Evolutionary conservation across 2,888 invertebrate species (phyloP), one percentile per base, ranked within the genome.

Genomic region (Parelbella ahira): DNA sequence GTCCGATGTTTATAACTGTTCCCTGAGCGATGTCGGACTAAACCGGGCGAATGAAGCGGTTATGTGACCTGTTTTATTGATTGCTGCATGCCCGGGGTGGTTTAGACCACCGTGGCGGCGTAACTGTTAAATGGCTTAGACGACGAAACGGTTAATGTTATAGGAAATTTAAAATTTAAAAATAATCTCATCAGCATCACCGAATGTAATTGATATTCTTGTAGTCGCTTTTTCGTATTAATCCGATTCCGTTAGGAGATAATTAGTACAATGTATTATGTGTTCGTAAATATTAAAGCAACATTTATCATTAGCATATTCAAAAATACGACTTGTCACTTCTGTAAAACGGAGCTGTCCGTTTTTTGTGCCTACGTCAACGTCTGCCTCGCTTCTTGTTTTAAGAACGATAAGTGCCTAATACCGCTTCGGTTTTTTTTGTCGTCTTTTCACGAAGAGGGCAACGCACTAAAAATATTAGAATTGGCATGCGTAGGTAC

Each of bases 1-100:
- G 21, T n/a, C 10, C 44, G 45, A 41, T 50, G 46, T 51, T 49
- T 54, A 48, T 45, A 36, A 34, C 30, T 25, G 45, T 7, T 36
- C 10, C 10, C 18, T 32, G 41, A 43, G 33, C 29, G 11, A 32
- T 38, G 45, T 39, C 38, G 21, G 23, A 38, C 34, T 36, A 42
- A 36, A 34, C 34, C 11, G 28, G 28, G 27, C 42, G 28, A 28
- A 42, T 34, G 28, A 42, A 42, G 42, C 42, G 42, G 42, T 42
- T 42, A 42, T 28, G 34, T 28, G 42, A 36, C 42, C 42, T 29
- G 29, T 23, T 42, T 39, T 39, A 25, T 33, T 42, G 34, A 34
- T 42, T 28, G 41, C 24, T 34, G 27, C 24, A 33, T 10, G 25
- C 13, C 7, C 12, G 27, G 41, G 29, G 33, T 10, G n/a, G 11